phyloP scores from a whole-genome alignment of 1,140 invertebrate species.

The Bombus turneri region DNA sequence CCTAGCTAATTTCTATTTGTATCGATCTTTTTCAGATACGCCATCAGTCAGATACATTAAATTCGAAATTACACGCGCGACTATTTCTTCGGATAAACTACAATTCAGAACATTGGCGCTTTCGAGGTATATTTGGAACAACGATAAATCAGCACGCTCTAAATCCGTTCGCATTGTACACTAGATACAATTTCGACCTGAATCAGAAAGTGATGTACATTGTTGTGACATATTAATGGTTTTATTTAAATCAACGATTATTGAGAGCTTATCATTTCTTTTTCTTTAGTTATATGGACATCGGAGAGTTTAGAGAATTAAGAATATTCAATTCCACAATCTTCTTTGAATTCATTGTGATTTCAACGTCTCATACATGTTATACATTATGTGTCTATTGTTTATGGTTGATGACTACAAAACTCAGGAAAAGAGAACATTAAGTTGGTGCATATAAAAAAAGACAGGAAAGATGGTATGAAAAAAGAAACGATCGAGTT shows the following conservation, averaged over 20 bases:
- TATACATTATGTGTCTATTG: neutral
- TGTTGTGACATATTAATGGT: neutral
- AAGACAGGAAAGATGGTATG: no score
- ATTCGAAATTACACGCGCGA: no score
- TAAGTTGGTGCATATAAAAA: neutral
- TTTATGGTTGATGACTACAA: neutral
- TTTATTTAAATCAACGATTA: no score
- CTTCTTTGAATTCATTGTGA: neutral
- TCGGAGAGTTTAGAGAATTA: neutral
- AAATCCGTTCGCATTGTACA: neutral
- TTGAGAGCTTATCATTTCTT: no score
- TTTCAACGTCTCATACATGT: neutral
- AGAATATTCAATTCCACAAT: neutral
- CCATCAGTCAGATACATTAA: no score
- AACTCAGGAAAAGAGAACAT: neutral
- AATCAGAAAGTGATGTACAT: neutral
- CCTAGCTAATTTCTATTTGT: neutral
- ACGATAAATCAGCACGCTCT: slow-evolving; percentile 14
- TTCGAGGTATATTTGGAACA: neutral
- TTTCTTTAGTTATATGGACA: neutral
- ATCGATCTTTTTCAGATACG: neutral
- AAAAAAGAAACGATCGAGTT: no score
- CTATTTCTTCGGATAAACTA: neutral
- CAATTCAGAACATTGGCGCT: neutral
- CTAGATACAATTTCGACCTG: neutral